These are phyloP conservation scores for Pseudopodoces humilis DNA, from an alignment of 2,113 vertebrate genomes.

Conservation along the genomic window DNA sequence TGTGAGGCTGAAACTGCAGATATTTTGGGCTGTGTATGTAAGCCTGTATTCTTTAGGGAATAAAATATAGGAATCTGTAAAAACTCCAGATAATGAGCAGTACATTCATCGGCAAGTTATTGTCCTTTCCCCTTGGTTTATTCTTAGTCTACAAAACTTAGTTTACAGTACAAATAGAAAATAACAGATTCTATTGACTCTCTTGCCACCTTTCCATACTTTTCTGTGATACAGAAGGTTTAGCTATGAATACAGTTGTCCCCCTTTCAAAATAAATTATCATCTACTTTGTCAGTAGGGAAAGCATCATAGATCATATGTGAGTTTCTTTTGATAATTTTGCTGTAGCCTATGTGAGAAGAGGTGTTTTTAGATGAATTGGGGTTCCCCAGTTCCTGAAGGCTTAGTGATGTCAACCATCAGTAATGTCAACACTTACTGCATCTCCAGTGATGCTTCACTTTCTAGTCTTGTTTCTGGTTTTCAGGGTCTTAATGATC, in stretches of 20 bases:
- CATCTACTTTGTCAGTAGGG: not conserved
- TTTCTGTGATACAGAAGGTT: not conserved
- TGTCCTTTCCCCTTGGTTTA: constrained; percentile 12
- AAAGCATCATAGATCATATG: not conserved
- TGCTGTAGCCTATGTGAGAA: not conserved
- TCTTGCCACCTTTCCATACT: not conserved
- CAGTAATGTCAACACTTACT: not conserved
- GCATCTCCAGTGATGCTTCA: not conserved
- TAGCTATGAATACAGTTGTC: not conserved
- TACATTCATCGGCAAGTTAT: not conserved
- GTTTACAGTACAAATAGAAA: not conserved
- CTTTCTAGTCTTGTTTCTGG: not conserved
- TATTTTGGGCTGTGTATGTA: constrained; percentile 22
- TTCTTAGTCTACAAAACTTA: constrained; percentile 25
- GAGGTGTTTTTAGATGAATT: not conserved
- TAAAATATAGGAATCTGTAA: not conserved
- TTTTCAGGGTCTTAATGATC: constrained; percentile 21
- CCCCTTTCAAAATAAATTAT: not conserved
- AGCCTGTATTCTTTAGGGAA: constrained; percentile 14
- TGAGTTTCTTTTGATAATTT: not conserved
- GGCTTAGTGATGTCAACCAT: not conserved
- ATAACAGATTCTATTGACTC: not conserved
- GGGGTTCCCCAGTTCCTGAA: not conserved
- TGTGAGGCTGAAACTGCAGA: not conserved
- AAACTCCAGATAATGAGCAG: constrained; percentile 2